These are phyloP conservation scores for Toxotes lorentzi DNA, from an alignment of 2,797 vertebrate species.

Conservation along the genomic window DNA sequence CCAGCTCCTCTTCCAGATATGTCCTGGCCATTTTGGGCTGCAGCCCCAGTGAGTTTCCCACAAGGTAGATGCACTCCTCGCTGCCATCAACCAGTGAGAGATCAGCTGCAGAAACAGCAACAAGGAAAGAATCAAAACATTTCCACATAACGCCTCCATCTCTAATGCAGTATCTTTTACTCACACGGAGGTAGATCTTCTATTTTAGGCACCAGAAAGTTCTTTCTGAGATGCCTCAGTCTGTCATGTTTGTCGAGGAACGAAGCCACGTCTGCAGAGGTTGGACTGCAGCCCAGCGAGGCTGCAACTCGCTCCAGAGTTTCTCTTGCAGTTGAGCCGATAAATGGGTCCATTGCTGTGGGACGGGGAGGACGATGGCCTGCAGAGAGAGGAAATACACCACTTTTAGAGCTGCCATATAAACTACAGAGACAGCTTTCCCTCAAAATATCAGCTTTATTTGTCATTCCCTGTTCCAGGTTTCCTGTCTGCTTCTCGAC, in stretches of 20 bases:
- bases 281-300: constrained; percentile 81
- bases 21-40: constrained; percentile 88
- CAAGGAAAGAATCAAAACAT: background rate
- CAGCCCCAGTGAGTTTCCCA: constrained; percentile 94
- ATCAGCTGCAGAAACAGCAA: constrained; percentile 82
- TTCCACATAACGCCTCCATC: too few species aligned
- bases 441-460: too few species aligned
- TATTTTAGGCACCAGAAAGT: constrained; percentile 90
- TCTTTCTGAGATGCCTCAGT: constrained; percentile 84
- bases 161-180: constrained; percentile 54
- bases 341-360: constrained; percentile 59
- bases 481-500: too few species aligned
- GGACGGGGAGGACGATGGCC: background rate
- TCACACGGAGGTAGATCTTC: constrained; percentile 90
- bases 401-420: too few species aligned
- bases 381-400: background rate
- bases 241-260: constrained; percentile 88
- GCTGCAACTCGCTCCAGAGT: constrained; percentile 78
- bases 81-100: constrained; percentile 84
- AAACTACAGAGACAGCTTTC: background rate
- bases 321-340: constrained; percentile 65
- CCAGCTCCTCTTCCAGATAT: constrained; percentile 92
- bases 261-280: constrained; percentile 85
- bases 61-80: constrained; percentile 90
- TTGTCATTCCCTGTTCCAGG: too few species aligned